These are phyloP conservation scores for Henicopernis longicauda DNA, from an alignment of 2,113 vertebrate species.

Conservation along the genomic window DNA sequence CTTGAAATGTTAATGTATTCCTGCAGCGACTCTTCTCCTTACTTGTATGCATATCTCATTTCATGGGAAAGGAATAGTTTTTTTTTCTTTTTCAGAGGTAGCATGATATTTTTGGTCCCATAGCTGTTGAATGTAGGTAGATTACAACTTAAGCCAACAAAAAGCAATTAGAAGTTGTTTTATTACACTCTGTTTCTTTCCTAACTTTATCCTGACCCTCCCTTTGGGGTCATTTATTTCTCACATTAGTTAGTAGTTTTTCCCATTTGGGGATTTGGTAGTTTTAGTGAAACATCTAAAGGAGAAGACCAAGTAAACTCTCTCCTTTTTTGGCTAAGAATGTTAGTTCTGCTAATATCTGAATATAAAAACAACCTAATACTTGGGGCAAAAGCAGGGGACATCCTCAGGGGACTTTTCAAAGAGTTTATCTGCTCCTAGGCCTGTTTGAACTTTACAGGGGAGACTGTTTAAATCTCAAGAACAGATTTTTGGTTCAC, in stretches of 20 bases:
- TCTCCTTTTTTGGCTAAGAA: conserved; percentile 64
- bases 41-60: not conserved
- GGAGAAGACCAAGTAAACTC: conserved; percentile 43
- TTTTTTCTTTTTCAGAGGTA: not conserved
- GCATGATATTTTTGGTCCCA: not conserved
- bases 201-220: conserved; percentile 32
- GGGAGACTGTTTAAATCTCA: not conserved
- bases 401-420: conserved; percentile 33
- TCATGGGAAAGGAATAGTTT: not conserved
- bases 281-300: conserved; percentile 40
- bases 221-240: conserved; percentile 47
- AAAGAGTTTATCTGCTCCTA: not conserved
- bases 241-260: conserved; percentile 36
- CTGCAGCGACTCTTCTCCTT: not conserved
- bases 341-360: conserved; percentile 50
- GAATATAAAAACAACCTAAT: conserved; percentile 47
- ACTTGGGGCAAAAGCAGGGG: conserved; percentile 30
- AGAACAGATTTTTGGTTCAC: not conserved
- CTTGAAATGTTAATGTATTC: not conserved
- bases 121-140: not conserved
- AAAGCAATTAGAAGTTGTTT: not conserved
- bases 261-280: conserved; percentile 33
- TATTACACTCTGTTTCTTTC: conserved; percentile 5
- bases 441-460: conserved; percentile 9
- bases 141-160: not conserved